Evolutionary conservation across 2,113 vertebrate genomes (phyloP).

Genomic region (Zootoca vivipara): DNA sequence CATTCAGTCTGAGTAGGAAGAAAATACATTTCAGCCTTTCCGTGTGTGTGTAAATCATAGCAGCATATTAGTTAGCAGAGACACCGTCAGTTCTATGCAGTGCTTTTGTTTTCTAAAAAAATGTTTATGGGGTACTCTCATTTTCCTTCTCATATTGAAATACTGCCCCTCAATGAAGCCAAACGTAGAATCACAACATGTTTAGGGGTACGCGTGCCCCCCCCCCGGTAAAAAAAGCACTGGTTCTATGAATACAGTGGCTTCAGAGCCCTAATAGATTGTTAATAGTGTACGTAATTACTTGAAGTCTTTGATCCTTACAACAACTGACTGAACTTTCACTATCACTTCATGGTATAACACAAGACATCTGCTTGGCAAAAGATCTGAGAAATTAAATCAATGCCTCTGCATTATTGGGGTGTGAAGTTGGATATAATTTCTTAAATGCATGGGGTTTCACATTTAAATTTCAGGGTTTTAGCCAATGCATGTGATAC

Average conservation of each 20-base stretch:
- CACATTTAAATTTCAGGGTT: neutral
- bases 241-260: neutral
- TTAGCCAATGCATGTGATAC: neutral
- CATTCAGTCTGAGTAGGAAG: neutral
- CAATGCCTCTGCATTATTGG: neutral
- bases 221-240: no score
- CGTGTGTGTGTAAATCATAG: neutral
- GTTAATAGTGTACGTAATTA: conserved; percentile 26
- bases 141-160: no score
- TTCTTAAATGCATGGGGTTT: neutral
- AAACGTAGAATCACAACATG: no score
- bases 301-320: neutral
- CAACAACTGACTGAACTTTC: neutral
- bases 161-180: no score
- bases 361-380: neutral
- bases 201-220: no score
- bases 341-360: neutral
- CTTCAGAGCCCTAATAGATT: conserved; percentile 17
- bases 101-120: no score
- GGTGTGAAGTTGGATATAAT: neutral
- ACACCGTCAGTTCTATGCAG: neutral
- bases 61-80: accelerated
- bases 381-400: conserved; percentile 21
- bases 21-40: neutral
- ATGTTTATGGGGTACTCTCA: no score